Conservation (phyloP, 2,797 vertebrate species). For the Diplodus puntazzo region DNA sequence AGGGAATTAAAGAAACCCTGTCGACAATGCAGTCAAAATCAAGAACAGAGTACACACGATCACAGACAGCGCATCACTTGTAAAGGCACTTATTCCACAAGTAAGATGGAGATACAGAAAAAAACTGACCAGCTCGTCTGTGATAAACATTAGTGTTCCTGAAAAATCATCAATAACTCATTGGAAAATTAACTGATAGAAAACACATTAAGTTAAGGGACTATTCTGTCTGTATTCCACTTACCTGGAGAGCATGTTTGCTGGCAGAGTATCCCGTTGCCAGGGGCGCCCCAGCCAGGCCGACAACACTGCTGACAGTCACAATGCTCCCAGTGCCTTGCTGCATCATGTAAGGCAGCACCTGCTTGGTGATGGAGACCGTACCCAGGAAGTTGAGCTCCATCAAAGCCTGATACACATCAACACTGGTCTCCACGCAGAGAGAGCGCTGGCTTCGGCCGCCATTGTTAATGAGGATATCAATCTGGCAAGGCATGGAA, state of each 20-base stretch:
- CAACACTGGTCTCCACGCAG: constrained; percentile 87
- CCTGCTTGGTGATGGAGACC: constrained; percentile 91
- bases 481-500: constrained; percentile 84
- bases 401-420: constrained; percentile 90
- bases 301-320: constrained; percentile 91
- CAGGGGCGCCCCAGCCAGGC: constrained; percentile 87
- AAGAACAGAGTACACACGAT: neutral
- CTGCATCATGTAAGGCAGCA: constrained; percentile 92
- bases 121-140: neutral
- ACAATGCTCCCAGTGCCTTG: constrained; percentile 89
- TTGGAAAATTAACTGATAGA: neutral
- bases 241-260: constrained; percentile 95
- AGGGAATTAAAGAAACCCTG: constrained; percentile 96
- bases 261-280: constrained; percentile 91
- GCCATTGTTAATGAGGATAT: constrained; percentile 94
- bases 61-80: neutral
- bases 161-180: neutral
- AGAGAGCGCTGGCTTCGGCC: constrained; percentile 92
- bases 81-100: constrained; percentile 4
- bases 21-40: constrained; percentile 11
- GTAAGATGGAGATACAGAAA: neutral
- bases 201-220: neutral
- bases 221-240: neutral
- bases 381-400: constrained; percentile 95
- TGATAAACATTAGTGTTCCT: neutral